Evolutionary conservation across 2,888 invertebrate genomes (phyloP), one percentile per base, ranked within the genome.

Genomic region (Selenia dentaria): DNA sequence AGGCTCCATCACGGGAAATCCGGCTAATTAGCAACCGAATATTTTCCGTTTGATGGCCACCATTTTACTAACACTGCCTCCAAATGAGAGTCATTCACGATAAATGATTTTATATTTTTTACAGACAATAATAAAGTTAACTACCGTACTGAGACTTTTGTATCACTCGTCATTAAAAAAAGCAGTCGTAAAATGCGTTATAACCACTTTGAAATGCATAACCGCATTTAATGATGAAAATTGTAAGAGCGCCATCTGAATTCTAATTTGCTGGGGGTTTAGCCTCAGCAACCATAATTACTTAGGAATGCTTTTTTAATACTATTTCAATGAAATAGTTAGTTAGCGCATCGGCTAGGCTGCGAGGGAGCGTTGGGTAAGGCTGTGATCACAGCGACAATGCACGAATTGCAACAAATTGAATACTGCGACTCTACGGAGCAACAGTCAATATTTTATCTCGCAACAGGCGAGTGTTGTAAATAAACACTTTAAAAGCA

Each of bases 401-500:
- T 32, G 11, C 24, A 12, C 3, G 31, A 18, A 25, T 40, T 35
- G 45, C 41, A 48, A 44, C 42, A 24, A 43, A 50, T 32, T 29
- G 32, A 46, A 50, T 39, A 25, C 44, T 37, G 40, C 37, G 35
- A 33, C 59, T 53, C n/a, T n/a, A n/a, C 46, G 60, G 55, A 43
- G 54, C 47, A 43, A 51, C 54, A 41, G 37, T 52, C 54, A 58
- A 65, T 72, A 66, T 65, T 57, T 68, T 65, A 67, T 50, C 51
- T 52, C 42, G 54, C 58, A 57, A 65, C 60, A 62, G 65, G 66
- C 67, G 65, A 70, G 57, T 59, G 69, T 52, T 67, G 67, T 77
- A 73, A 77, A 78, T 74, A 79, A 77, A 77, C 76, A 75, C 68
- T 73, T 78, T 76, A 73, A 79, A 79, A 81, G 76, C 79, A 70